Conservation (phyloP, 2,888 invertebrate species). For the Merodon equestris region DNA sequence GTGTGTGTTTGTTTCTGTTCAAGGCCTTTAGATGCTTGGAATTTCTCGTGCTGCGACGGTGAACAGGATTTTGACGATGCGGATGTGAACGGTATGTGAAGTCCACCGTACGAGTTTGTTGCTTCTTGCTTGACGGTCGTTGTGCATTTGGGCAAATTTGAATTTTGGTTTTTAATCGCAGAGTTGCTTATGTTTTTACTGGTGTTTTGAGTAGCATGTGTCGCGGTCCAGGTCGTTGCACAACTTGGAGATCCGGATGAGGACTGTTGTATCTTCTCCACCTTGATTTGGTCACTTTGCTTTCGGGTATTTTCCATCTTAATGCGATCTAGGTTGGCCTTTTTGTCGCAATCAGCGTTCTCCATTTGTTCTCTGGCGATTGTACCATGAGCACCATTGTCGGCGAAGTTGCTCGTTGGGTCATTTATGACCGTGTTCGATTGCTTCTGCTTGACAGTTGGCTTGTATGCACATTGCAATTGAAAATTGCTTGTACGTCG, state of each 20-base stretch:
- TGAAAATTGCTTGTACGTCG: conserved; percentile 62
- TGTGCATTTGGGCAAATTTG: conserved; percentile 40
- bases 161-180: conserved; percentile 31
- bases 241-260: conserved; percentile 37
- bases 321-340: conserved; percentile 35
- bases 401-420: not conserved
- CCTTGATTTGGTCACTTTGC: conserved; percentile 50
- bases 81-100: conserved; percentile 49
- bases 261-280: conserved; percentile 44
- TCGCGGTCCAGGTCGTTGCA: conserved; percentile 31
- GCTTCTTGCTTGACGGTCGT: conserved; percentile 56
- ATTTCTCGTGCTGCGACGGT: conserved; percentile 64
- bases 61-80: conserved; percentile 54
- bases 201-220: conserved; percentile 20
- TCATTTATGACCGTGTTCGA: not conserved
- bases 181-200: conserved; percentile 21
- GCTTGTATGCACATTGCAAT: conserved; percentile 49
- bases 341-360: conserved; percentile 41
- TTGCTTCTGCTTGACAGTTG: conserved; percentile 40
- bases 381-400: not conserved
- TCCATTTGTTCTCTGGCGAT: conserved; percentile 2
- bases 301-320: conserved; percentile 45
- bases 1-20: conserved; percentile 71
- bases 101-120: conserved; percentile 38
- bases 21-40: conserved; percentile 46